Percentiles rank a stretch among this genome's conserved stretches.
phyloP scores from a whole-genome alignment of 2,797 vertebrate genomes.

The Etheostoma nigrum region DNA sequence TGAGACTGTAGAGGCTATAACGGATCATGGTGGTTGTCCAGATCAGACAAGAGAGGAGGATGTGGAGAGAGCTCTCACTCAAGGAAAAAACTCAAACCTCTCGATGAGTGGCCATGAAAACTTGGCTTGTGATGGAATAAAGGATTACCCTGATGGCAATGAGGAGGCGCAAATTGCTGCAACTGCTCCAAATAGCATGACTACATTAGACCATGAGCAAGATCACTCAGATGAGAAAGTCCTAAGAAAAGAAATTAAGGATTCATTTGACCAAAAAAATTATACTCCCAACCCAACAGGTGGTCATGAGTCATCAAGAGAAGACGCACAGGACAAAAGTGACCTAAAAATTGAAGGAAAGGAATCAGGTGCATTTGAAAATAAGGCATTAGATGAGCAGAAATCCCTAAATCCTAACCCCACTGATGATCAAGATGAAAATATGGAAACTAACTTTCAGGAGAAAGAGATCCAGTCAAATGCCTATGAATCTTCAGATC shows the following conservation, averaged over 20 bases:
- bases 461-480: conserved; percentile 36
- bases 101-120: conserved; percentile 31
- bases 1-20: conserved; percentile 16
- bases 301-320: conserved; percentile 11
- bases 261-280: conserved; percentile 19
- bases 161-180: conserved; percentile 8
- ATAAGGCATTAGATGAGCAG: conserved; percentile 18
- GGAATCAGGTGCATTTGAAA: conserved; percentile 8
- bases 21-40: conserved; percentile 16
- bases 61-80: not conserved
- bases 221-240: not conserved
- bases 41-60: conserved; percentile 13
- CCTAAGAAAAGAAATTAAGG: conserved; percentile 22
- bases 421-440: conserved; percentile 30
- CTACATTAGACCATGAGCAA: conserved; percentile 20
- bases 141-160: conserved; percentile 1
- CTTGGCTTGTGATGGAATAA: conserved; percentile 11
- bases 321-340: conserved; percentile 16
- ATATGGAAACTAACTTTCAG: conserved; percentile 20
- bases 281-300: conserved; percentile 27
- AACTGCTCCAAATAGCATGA: conserved; percentile 11
- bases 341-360: conserved; percentile 12
- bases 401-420: conserved; percentile 28
- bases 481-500: conserved; percentile 12
- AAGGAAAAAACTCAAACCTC: conserved; percentile 22